Conservation (phyloP, 2,888 invertebrate species). For the Trachelus stipa region DNA sequence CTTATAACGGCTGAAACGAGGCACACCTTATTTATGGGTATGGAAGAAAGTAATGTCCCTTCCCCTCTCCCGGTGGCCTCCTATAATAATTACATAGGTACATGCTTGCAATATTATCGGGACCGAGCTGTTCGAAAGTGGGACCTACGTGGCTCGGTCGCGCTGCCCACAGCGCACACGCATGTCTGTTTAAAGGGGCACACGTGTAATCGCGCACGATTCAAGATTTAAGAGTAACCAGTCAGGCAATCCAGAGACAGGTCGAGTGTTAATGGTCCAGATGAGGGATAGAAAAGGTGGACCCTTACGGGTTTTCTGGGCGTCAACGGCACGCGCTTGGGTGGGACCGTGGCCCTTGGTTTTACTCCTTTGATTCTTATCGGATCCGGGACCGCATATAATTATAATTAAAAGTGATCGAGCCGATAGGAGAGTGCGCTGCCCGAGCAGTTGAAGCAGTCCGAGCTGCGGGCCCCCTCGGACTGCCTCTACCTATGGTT, state of each 20-base stretch:
- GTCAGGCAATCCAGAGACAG: too few species aligned
- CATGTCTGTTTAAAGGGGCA: slow-evolving; percentile 7
- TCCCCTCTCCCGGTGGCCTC: slow-evolving; percentile 18
- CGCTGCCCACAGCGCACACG: not conserved
- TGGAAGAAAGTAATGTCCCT: slow-evolving; percentile 46
- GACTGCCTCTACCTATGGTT: slow-evolving; percentile 54
- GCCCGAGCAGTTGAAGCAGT: slow-evolving; percentile 9
- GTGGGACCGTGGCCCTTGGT: slow-evolving; percentile 48
- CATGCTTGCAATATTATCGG: slow-evolving; percentile 52
- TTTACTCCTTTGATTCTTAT: slow-evolving; percentile 47
- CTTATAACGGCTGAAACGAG: slow-evolving; percentile 57
- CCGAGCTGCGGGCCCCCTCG: slow-evolving; percentile 38
- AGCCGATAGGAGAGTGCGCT: slow-evolving; percentile 48
- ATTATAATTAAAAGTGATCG: slow-evolving; percentile 66
- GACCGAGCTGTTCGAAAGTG: slow-evolving; percentile 51
- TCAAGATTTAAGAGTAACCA: too few species aligned
- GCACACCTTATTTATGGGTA: slow-evolving; percentile 54
- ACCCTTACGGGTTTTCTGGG: slow-evolving; percentile 47
- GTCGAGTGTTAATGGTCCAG: slow-evolving; percentile 37
- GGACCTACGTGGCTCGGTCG: slow-evolving; percentile 26
- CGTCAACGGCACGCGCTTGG: slow-evolving; percentile 65
- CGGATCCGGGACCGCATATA: slow-evolving; percentile 59
- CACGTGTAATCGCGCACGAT: slow-evolving; percentile 22
- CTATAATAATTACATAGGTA: too few species aligned
- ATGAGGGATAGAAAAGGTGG: slow-evolving; percentile 24